These are phyloP conservation scores for Venusia cambrica DNA, from an alignment of 2,888 invertebrate species.

Conservation along the genomic window DNA sequence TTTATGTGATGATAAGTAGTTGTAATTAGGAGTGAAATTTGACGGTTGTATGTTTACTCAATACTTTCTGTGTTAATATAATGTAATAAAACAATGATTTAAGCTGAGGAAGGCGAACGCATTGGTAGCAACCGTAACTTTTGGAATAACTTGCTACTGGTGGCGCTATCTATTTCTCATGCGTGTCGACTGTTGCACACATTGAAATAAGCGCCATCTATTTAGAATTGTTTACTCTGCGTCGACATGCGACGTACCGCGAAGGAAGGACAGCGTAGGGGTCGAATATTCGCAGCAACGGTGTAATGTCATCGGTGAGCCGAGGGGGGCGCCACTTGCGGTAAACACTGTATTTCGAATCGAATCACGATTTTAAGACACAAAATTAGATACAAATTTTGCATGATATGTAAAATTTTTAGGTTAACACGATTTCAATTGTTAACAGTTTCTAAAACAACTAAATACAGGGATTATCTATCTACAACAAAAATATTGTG, in stretches of 20 bases:
- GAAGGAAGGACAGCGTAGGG: constrained; percentile 82
- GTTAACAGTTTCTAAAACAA: constrained; percentile 41
- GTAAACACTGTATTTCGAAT: constrained; percentile 82
- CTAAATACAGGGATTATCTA: constrained; percentile 30
- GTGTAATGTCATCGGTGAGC: constrained; percentile 89
- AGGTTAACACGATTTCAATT: constrained; percentile 37
- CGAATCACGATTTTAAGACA: constrained; percentile 52
- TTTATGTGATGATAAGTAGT: constrained; percentile 15
- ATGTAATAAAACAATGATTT: constrained; percentile 21
- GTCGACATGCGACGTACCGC: constrained; percentile 75
- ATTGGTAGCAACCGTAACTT: constrained; percentile 6
- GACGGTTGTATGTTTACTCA: constrained; percentile 4
- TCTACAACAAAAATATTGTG: constrained; percentile 40
- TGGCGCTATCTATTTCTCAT: constrained; percentile 61
- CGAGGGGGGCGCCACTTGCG: constrained; percentile 92
- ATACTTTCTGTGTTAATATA: constrained; percentile 14
- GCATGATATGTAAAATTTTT: constrained; percentile 31
- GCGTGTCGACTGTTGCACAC: constrained; percentile 51
- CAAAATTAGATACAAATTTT: constrained; percentile 36
- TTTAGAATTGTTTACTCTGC: constrained; percentile 40
- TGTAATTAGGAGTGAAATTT: constrained; percentile 11
- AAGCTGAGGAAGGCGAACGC: constrained; percentile 23
- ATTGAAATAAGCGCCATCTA: constrained; percentile 70
- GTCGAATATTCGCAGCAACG: constrained; percentile 89
- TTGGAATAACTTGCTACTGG: constrained; percentile 27